Conservation (phyloP, 2,113 vertebrate species). For the Montifringilla adamsi region DNA sequence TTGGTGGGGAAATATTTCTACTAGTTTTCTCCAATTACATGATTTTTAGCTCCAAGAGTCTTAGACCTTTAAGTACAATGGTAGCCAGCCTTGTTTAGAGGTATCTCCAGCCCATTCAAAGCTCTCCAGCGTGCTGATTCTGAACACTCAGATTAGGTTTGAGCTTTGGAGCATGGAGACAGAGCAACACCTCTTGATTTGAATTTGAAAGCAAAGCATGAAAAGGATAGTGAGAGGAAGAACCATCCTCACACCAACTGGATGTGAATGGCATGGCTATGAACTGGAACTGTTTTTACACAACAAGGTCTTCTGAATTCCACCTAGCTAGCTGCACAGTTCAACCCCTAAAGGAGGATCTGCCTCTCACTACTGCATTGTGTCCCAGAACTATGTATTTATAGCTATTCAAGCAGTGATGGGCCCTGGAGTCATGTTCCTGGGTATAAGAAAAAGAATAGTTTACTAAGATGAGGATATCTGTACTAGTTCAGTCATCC, state of each 20-base stretch:
- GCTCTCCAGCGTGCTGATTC: not conserved
- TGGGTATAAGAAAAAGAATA: not conserved
- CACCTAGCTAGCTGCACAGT: not conserved
- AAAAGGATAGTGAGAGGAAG: not conserved
- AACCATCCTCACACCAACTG: not conserved
- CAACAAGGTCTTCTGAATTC: not conserved
- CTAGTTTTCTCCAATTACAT: not conserved
- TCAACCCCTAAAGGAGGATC: not conserved
- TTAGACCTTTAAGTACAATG: not conserved
- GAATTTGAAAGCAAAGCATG: not conserved
- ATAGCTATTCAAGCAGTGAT: rapidly evolving
- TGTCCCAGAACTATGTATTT: not conserved
- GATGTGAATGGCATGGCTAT: rapidly evolving
- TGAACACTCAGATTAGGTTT: not conserved
- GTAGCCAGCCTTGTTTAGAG: not conserved
- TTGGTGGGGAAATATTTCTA: not conserved
- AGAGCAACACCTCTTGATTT: not conserved
- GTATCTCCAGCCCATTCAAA: not conserved
- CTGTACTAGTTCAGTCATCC: not conserved
- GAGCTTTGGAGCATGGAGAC: not conserved
- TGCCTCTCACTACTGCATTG: not conserved
- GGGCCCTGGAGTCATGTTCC: not conserved
- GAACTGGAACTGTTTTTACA: not conserved
- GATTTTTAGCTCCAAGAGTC: not conserved
- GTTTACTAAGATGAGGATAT: not conserved